Conservation (phyloP, 2,888 invertebrate genomes). For the Carabus problematicus region DNA sequence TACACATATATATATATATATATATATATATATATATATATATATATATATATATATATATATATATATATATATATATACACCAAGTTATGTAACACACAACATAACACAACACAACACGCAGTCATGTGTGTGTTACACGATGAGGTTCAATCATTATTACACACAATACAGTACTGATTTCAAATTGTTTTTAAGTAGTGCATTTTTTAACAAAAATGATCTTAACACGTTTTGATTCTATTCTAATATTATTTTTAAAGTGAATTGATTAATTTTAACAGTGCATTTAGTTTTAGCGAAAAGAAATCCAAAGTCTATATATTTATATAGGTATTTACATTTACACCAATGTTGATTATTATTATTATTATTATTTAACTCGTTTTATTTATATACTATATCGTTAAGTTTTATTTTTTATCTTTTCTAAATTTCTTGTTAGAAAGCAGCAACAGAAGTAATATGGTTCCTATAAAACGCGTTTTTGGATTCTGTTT, state of each 20-base stretch:
- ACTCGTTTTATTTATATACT: conserved; percentile 38
- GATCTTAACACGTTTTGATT: not conserved
- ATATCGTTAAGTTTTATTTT: conserved; percentile 41
- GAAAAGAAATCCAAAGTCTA: conserved; percentile 41
- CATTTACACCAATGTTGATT: conserved; percentile 43
- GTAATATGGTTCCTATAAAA: conserved; percentile 50
- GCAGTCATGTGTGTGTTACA: too few species aligned
- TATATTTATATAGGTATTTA: conserved; percentile 43
- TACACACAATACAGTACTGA: conserved; percentile 27
- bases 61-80: conserved; percentile 6
- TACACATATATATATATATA: conserved; percentile 9
- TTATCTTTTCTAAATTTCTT: conserved; percentile 40
- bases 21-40: conserved; percentile 1
- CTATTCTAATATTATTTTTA: not conserved
- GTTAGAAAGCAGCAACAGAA: conserved; percentile 46
- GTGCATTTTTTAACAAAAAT: conserved; percentile 1
- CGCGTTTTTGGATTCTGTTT: conserved; percentile 44
- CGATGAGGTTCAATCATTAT: too few species aligned
- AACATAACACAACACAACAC: too few species aligned
- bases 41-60: conserved; percentile 4
- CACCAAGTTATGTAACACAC: conserved; percentile 3
- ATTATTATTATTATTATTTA: conserved; percentile 35
- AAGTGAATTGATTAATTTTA: conserved; percentile 16
- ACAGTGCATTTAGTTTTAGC: conserved; percentile 43
- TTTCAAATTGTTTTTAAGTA: conserved; percentile 15